Evolutionary conservation across 2,888 invertebrate species (phyloP), one percentile per base, ranked within the genome.

Genomic region (Epinotia brunnichana): DNA sequence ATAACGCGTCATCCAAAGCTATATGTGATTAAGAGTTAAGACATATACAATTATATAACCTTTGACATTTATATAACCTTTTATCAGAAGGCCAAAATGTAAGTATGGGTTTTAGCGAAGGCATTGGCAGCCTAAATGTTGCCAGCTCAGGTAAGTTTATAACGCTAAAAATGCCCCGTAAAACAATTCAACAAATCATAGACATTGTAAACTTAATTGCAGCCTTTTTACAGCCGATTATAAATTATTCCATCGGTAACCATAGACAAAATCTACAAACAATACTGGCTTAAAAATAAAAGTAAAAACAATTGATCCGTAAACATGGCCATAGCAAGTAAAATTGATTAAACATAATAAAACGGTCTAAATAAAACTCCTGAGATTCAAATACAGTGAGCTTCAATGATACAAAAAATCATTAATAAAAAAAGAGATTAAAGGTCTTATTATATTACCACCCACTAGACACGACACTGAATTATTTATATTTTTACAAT

Each of bases 401-500:
- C 69, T 57, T 69, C 41, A 53, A 72, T 57, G 53, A 74, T 73
- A 41, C 71, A 74, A 74, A 76, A 64, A 54, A 73, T 76, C 69
- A 68, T 74, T 73, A 61, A 78, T 74, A 15, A 76, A 76, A 75
- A 78, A 78, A 68, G 72, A 72, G 76, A 76, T 77, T 77, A 75
- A 63, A 74, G 76, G 77, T 81, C 78, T 72, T 78, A 78, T 69
- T 72, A 74, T 68, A 74, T 74, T 74, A 76, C 88, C 91, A 92
- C 89, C 89, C 88, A 88, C 87, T 91, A 90, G 90, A 92, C 91
- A 91, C 89, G 90, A 91, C 90, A 84, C 76, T 75, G 73, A 80
- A 78, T 78, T 76, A 81, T 74, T 71, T 75, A 76, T 87, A 87
- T 87, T 83, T 86, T 83, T 86, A 88, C 83, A 86, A 81, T 81